Base-by-base conservation (phyloP, 2,888 invertebrate species). In the Thecocarcelia acutangulata region DNA sequence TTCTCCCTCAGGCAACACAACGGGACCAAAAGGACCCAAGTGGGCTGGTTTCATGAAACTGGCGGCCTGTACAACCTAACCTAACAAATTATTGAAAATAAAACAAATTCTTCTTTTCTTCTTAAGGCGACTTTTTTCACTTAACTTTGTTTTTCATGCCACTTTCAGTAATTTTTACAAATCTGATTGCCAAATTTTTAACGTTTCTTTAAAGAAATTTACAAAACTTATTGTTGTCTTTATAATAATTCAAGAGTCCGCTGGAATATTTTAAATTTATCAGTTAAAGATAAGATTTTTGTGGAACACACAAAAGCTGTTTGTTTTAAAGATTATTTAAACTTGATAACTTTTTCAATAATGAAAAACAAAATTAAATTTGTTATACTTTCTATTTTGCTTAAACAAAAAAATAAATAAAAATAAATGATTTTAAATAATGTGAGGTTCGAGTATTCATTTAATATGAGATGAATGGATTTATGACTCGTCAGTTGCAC, bases 311-410 rank as follows among this genome's bases (percentile, higher is more conserved):
- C n/a, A 33, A 9, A 33, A 5, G 33, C 8, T 33, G 33, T 24
- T 21, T 24, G 44, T 24, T 12, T 28, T 4, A 28, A 15, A 15
- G 42, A 46, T 44, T 28, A 24, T 19, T 48, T 46, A 17, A 28
- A 12, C 46, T 46, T 28, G 24, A 28, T 15, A 8, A 28, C 9
- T 24, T 15, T 28, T 28, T 46, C 17, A 46, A 17, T 12, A 61
- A 17, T 44, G n/a, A n/a, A n/a, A n/a, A n/a, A 46, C 6, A 24
- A 42, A 15, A 12, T 24, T 48, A 9, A 19, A 52, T 24, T 66
- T 52, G 21, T 66, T 24, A 15, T 21, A 52, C 66, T 66, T 66
- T 64, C 52, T 42, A 33, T 66, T 66, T 64, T 17, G 19, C 63
- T 46, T 33, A 19, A 15, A 46, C n/a, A n/a, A n/a, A n/a, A n/a